These are phyloP conservation scores for Phyllopteryx taeniolatus DNA, from an alignment of 2,113 vertebrate genomes.

Conservation along the genomic window DNA sequence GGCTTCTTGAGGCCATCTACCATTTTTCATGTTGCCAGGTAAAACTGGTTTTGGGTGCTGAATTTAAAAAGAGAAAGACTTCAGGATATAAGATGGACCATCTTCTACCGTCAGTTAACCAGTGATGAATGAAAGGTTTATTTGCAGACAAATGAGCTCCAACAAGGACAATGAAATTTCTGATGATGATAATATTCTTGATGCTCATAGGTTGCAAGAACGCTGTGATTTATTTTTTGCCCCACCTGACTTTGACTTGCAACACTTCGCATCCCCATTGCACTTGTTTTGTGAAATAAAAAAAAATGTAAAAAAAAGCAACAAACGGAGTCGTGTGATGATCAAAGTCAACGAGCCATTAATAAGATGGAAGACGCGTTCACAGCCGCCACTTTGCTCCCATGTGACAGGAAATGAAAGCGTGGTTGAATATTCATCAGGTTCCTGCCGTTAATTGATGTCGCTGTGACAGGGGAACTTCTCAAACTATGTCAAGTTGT, in stretches of 20 bases:
- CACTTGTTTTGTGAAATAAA: not conserved
- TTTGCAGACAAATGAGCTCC: not conserved
- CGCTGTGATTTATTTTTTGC: not conserved
- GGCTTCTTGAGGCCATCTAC: not conserved
- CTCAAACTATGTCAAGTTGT: constrained; percentile 4
- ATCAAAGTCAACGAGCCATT: constrained; percentile 66
- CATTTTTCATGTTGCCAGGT: not conserved
- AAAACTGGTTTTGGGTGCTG: not conserved
- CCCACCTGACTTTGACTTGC: not conserved
- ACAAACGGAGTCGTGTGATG: constrained; percentile 49
- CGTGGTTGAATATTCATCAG: constrained; percentile 56
- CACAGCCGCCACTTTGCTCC: constrained; percentile 45
- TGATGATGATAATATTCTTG: constrained; percentile 5
- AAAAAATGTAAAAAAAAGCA: constrained; percentile 40
- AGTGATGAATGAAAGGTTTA: not conserved
- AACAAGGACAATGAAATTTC: constrained; percentile 10
- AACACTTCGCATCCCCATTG: not conserved
- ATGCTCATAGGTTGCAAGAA: not conserved
- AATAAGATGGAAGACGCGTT: constrained; percentile 52
- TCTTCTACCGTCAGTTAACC: not conserved
- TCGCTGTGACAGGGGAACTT: constrained; percentile 42
- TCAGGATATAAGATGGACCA: not conserved
- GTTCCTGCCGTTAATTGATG: constrained; percentile 56
- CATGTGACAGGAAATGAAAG: constrained; percentile 52
- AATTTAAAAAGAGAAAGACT: not conserved